Percentiles rank a stretch among this genome's conserved stretches.
phyloP scores from a whole-genome alignment of 2,888 invertebrate genomes.

The Venustoraphidia nigricollis region DNA sequence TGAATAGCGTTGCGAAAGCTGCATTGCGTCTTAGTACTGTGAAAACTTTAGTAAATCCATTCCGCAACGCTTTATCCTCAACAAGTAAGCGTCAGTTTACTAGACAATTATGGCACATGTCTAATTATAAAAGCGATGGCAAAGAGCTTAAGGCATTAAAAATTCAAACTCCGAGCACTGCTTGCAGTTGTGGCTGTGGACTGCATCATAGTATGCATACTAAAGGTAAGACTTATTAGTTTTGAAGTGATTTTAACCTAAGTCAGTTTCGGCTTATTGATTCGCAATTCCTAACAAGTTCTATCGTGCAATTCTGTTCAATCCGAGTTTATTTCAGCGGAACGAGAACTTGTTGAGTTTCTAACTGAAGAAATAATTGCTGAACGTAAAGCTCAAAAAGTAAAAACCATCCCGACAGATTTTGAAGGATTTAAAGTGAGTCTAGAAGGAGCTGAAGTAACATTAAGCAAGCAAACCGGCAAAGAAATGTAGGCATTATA shows the following conservation, averaged over 20 bases:
- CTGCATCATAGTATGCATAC: constrained; percentile 42
- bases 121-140: constrained; percentile 25
- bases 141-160: constrained; percentile 16
- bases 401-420: constrained; percentile 55
- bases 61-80: constrained; percentile 19
- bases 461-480: constrained; percentile 53
- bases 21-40: constrained; percentile 31
- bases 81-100: constrained; percentile 44
- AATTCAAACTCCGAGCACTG: constrained; percentile 39
- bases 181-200: constrained; percentile 55
- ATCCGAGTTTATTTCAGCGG: constrained; percentile 37
- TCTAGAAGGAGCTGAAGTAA: constrained; percentile 71
- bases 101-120: constrained; percentile 61
- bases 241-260: neutral
- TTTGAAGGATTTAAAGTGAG: constrained; percentile 71
- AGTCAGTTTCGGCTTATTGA: neutral
- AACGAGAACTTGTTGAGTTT: constrained; percentile 78
- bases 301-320: neutral
- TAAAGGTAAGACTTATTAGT: constrained; percentile 38
- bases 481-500: constrained; percentile 43
- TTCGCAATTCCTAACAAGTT: constrained; percentile 7
- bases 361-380: constrained; percentile 85
- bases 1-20: constrained; percentile 53
- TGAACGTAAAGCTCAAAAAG: constrained; percentile 71
- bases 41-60: constrained; percentile 19